Percentiles rank a stretch among this genome's conserved stretches.
phyloP scores from a whole-genome alignment of 2,797 vertebrate species.

The Petrocephalus schoutedeni region DNA sequence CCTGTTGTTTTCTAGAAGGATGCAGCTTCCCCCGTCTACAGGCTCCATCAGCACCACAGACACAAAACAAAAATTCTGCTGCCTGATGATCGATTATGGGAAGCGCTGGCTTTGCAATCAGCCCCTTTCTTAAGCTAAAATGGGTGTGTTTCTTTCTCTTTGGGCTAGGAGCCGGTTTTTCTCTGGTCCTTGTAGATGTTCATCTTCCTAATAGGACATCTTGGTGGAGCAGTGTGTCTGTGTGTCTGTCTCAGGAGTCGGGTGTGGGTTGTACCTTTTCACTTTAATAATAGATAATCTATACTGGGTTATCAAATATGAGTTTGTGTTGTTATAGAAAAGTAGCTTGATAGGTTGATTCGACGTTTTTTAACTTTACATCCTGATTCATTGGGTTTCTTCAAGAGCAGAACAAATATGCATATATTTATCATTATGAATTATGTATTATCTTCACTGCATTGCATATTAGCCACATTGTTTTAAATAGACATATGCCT shows the following conservation, averaged over 20 bases:
- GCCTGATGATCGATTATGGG: neutral
- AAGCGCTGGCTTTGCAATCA: slow-evolving; percentile 10
- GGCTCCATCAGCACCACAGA: neutral
- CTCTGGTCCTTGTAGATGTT: slow-evolving; percentile 23
- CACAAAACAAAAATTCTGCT: neutral
- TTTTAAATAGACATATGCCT: neutral
- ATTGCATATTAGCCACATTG: neutral
- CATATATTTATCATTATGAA: neutral
- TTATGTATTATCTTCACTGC: neutral
- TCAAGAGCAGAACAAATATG: neutral
- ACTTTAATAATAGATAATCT: slow-evolving; percentile 3
- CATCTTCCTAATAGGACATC: slow-evolving; percentile 22
- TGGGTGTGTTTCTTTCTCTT: slow-evolving; percentile 2
- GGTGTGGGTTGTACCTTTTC: neutral
- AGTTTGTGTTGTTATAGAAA: neutral
- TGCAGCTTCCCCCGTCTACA: neutral
- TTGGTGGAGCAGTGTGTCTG: neutral
- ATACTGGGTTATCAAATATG: neutral
- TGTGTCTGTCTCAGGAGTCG: neutral
- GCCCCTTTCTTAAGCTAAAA: neutral
- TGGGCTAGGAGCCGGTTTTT: neutral
- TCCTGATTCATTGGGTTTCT: neutral
- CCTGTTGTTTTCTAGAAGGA: neutral
- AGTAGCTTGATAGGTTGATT: neutral
- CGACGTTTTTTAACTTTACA: neutral